A percentile compares a stretch with the other conserved stretches of the same genome.
Evolutionary conservation across 2,113 vertebrate genomes (phyloP).

Genomic region (Anser cygnoides): DNA sequence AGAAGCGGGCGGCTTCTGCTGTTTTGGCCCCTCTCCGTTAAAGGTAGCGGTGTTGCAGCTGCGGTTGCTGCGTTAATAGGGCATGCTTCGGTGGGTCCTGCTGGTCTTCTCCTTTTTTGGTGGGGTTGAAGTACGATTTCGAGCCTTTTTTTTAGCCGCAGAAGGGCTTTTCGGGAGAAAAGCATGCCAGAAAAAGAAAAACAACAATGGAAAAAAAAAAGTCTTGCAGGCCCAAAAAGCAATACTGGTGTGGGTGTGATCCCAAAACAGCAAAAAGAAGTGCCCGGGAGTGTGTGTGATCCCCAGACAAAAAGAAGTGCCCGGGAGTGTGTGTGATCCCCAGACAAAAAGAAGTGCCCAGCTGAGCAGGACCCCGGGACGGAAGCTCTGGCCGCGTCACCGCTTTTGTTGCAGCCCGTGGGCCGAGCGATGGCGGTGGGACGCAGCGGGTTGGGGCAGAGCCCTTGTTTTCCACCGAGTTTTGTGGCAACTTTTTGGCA

Average conservation of each 20-base stretch:
- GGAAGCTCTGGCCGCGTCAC: not conserved
- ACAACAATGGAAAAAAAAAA: too few species aligned
- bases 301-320: too few species aligned
- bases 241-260: fast-evolving
- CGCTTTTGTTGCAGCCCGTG: fast-evolving
- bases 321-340: too few species aligned
- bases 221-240: not conserved
- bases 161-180: not conserved
- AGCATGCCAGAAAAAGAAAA: not conserved
- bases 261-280: fast-evolving
- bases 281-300: too few species aligned
- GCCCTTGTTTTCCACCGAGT: not conserved
- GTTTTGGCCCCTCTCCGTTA: not conserved
- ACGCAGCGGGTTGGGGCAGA: fast-evolving
- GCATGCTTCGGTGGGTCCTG: too few species aligned
- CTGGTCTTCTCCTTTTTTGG: too few species aligned
- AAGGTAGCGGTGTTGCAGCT: not conserved
- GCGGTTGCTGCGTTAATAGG: not conserved
- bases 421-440: fast-evolving
- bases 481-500: not conserved
- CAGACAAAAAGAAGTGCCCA: not conserved
- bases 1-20: not conserved
- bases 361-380: not conserved
- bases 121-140: too few species aligned
- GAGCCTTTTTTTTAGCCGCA: not conserved